phyloP scores from a whole-genome alignment of 2,888 invertebrate species.

The Drosophila percnosoma region DNA sequence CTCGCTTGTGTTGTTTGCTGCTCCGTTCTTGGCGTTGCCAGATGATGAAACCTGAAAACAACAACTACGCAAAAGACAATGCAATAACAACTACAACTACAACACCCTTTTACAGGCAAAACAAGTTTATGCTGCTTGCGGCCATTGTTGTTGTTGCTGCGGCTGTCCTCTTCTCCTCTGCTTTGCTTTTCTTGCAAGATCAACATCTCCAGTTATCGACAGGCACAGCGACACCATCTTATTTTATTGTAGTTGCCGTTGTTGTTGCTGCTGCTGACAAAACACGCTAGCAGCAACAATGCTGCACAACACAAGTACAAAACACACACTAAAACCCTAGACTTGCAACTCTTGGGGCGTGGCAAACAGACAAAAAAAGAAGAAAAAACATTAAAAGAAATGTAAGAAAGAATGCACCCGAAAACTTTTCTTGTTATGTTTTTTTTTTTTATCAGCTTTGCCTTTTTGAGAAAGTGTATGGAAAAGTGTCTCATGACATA shows the following conservation, averaged over 20 bases:
- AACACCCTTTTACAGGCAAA: conserved; percentile 79
- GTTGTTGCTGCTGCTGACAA: conserved; percentile 55
- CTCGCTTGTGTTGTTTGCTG: conserved; percentile 51
- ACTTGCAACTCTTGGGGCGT: conserved; percentile 58
- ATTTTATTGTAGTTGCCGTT: conserved; percentile 49
- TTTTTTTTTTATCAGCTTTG: conserved; percentile 49
- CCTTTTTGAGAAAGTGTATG: conserved; percentile 54
- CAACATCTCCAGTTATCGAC: conserved; percentile 79
- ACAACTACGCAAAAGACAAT: conserved; percentile 72
- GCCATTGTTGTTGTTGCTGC: conserved; percentile 53
- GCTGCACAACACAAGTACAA: conserved; percentile 48
- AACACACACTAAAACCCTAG: conserved; percentile 31
- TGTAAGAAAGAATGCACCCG: conserved; percentile 50
- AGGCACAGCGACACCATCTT: conserved; percentile 76
- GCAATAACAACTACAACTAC: conserved; percentile 63
- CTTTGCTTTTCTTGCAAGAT: conserved; percentile 73
- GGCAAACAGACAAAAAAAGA: conserved; percentile 49
- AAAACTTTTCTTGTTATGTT: conserved; percentile 30
- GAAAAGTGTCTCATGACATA: conserved; percentile 64
- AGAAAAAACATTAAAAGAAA: conserved; percentile 27
- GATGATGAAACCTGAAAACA: conserved; percentile 74
- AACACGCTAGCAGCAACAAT: conserved; percentile 55
- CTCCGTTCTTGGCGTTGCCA: conserved; percentile 78
- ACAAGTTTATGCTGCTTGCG: conserved; percentile 76
- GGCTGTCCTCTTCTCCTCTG: conserved; percentile 56